Evolutionary conservation across 2,797 vertebrate species (phyloP).

Genomic region (Enteromius radiatus): DNA sequence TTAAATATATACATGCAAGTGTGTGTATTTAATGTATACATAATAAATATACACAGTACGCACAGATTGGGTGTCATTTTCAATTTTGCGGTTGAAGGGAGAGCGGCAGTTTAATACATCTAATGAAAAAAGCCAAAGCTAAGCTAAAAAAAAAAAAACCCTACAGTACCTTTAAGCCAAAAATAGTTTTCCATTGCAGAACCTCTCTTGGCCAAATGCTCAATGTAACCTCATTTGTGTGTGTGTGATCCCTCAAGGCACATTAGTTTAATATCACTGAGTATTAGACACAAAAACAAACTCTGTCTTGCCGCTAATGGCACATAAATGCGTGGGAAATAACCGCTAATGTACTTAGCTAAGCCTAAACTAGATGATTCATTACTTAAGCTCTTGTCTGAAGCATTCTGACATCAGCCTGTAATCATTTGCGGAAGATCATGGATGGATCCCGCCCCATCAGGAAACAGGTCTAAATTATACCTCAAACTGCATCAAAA

Average conservation of each 20-base stretch:
- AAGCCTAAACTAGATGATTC: not conserved
- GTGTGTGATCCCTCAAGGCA: not conserved
- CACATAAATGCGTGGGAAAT: not conserved
- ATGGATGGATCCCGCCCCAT: not conserved
- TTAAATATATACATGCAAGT: no score
- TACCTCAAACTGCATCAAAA: constrained; percentile 3
- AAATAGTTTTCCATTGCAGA: not conserved
- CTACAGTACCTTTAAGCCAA: not conserved
- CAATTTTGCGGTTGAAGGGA: not conserved
- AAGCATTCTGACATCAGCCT: constrained; percentile 12
- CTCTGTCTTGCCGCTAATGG: not conserved
- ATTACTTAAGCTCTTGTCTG: constrained; percentile 3
- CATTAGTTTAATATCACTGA: constrained; percentile 4
- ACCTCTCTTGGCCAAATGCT: not conserved
- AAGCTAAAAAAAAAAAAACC: not conserved
- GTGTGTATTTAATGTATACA: no score
- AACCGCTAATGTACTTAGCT: not conserved
- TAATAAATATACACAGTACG: no score
- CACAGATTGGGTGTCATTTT: no score
- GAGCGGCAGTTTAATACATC: not conserved
- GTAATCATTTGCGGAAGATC: constrained; percentile 9
- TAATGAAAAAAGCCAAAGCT: not conserved
- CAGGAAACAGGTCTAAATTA: constrained; percentile 24
- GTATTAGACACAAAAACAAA: not conserved
- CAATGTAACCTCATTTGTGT: not conserved